Percentiles rank a stretch among this genome's conserved stretches.
Evolutionary conservation across 2,888 invertebrate genomes (phyloP).

Genomic region (Caenorhabditis sinica): DNA sequence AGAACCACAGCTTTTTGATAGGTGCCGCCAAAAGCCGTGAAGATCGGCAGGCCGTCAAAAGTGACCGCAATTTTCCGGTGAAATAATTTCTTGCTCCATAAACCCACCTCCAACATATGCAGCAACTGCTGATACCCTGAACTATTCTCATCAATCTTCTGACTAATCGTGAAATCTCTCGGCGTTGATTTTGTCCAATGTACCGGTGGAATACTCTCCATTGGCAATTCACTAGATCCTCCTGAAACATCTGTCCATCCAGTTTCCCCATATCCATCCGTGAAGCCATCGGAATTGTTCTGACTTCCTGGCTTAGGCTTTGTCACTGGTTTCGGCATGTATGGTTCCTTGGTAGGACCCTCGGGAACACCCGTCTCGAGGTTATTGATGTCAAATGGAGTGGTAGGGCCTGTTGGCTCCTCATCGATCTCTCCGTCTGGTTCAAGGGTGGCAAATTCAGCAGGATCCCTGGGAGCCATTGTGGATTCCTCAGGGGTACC

Average conservation of each 20-base stretch:
- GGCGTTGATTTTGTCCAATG: conserved; percentile 54
- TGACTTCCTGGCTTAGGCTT: conserved; percentile 30
- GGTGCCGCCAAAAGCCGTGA: too few relatives aligned
- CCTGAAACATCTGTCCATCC: conserved; percentile 7
- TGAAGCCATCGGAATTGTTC: neutral
- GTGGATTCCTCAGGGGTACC: conserved; percentile 44
- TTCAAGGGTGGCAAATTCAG: conserved; percentile 5
- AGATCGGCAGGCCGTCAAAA: too few relatives aligned
- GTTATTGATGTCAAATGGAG: conserved; percentile 44
- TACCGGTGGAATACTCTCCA: conserved; percentile 44
- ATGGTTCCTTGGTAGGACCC: conserved; percentile 47
- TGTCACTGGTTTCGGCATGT: conserved; percentile 53
- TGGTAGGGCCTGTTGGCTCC: conserved; percentile 9
- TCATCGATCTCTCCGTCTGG: neutral
- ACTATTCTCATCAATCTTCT: conserved; percentile 55
- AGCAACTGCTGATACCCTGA: conserved; percentile 48
- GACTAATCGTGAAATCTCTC: conserved; percentile 50
- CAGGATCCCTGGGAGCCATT: conserved; percentile 41
- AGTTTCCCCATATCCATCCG: conserved; percentile 1
- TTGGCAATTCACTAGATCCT: conserved; percentile 34
- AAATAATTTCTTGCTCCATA: neutral
- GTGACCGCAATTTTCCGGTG: neutral
- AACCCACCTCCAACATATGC: conserved; percentile 50
- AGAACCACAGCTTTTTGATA: too few relatives aligned
- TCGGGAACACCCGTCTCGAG: conserved; percentile 48